Base-by-base conservation (phyloP, 2,888 invertebrate genomes). In the Stegophylla sp. region DNA sequence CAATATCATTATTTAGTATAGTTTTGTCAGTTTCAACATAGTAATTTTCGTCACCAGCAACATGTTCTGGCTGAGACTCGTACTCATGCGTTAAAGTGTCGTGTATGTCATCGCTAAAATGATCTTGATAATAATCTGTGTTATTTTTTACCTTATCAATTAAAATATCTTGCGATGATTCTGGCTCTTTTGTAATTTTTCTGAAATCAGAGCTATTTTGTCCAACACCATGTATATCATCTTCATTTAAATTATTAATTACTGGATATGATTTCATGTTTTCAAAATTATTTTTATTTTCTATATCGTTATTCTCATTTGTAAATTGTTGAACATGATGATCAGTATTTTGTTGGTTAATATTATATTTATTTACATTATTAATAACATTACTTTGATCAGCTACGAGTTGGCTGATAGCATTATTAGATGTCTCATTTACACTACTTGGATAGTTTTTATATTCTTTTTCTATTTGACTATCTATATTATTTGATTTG, bases 111-210 rank as follows among this genome's bases (percentile, higher is more conserved):
- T 43, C 43, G 12, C 20, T 34, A 41, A 12, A 17, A 17, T 56
- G 43, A 17, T 43, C 56, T 56, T 73, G 72, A 2, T 59, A 73
- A 59, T 73, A 43, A 45, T 59, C 15, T n/a, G 10, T 45, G 10
- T 17, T 12, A 17, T 23, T 41, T 3, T 5, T 59, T 3, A n/a
- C 10, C 0, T 26, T 43, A 10, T 45, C 23, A 26, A 20, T 71
- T 10, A 9, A 28, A 56, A 43, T 26, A 13, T 45, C 59, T n/a
- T 43, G 56, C 10, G 12, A 23, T 26, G 43, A 15, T n/a, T 59
- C 23, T 43, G 17, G 56, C n/a, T 59, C 43, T 13, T 26, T n/a
- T 34, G 56, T 2, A 26, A 23, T 72, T 43, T 17, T 43, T 26
- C 41, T 59, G 17, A 43, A 73, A 12, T 73, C 73, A n/a, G 26